Evolutionary conservation across 2,797 vertebrate genomes (phyloP).

Genomic region (Phoxinus dragarum): DNA sequence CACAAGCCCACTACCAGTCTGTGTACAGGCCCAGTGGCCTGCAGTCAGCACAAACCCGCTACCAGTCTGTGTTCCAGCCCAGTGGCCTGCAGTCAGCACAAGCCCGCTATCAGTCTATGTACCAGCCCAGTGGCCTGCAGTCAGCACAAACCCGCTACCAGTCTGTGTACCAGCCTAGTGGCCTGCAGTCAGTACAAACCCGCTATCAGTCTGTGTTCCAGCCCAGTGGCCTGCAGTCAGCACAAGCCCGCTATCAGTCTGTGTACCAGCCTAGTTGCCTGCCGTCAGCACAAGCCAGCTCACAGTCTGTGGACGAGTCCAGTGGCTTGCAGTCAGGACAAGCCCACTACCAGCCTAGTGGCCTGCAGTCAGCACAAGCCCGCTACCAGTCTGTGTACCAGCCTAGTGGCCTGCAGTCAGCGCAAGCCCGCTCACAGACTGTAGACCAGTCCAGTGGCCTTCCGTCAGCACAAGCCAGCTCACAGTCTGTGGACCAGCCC

Average conservation of each 20-base stretch:
- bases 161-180: background rate
- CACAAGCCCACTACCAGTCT: background rate
- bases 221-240: no score
- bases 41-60: background rate
- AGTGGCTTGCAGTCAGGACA: background rate
- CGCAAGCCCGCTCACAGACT: accelerated
- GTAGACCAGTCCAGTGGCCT: accelerated
- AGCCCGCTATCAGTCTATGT: background rate
- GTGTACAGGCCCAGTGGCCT: no score
- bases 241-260: background rate
- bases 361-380: no score
- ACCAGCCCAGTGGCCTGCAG: background rate
- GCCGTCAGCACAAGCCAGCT: accelerated
- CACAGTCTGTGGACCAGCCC: background rate
- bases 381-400: accelerated
- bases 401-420: background rate
- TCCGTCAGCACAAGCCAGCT: background rate
- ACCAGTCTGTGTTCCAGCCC: background rate
- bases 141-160: background rate
- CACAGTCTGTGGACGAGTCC: background rate
- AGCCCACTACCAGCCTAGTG: background rate
- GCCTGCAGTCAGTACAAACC: no score
- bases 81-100: background rate
- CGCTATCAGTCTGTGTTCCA: accelerated
- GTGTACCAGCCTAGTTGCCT: accelerated